phyloP scores from a whole-genome alignment of 2,113 vertebrate species.

The rabbit (Oryctolagus cuniculus) region mOryCun1.1 NC_091451.1:6474001-6474500 shows the following conservation, averaged over 20 bases:
- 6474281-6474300: conserved; percentile 88
- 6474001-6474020: too few species aligned
- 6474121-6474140: background rate
- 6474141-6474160: conserved; percentile 45
- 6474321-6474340: conserved; percentile 89
- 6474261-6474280: conserved; percentile 87
- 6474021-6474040: too few species aligned
- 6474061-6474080: too few species aligned
- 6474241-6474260: conserved; percentile 82
- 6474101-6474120: too few species aligned
- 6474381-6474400: conserved; percentile 80
- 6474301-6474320: conserved; percentile 88
- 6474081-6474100: too few species aligned
- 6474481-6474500: background rate
- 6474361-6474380: conserved; percentile 89
- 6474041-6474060: too few species aligned
- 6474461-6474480: conserved; percentile 9
- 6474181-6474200: background rate
- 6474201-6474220: background rate
- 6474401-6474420: conserved; percentile 20
- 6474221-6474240: conserved; percentile 83
- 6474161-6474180: conserved; percentile 12
- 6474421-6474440: background rate
- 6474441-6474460: background rate
- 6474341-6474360: conserved; percentile 91